Conservation (phyloP, 2,888 invertebrate genomes). For the Oxyteleia sp. region DNA sequence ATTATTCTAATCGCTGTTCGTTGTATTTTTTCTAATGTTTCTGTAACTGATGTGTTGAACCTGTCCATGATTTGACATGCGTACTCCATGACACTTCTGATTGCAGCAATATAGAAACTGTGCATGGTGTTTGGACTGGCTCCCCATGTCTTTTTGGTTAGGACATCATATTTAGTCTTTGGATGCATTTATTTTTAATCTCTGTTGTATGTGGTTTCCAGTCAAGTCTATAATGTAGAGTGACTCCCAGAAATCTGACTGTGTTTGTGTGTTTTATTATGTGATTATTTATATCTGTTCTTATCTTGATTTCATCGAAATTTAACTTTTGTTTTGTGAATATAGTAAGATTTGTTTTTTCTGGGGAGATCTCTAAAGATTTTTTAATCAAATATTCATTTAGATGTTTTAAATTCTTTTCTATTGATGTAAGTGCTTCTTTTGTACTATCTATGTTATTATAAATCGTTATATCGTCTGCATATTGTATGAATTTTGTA, state of each 20-base stretch:
- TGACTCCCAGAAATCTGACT: too few relatives aligned
- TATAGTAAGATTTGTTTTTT: too few relatives aligned
- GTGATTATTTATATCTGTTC: too few relatives aligned
- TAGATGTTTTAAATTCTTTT: neutral
- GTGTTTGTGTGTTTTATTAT: too few relatives aligned
- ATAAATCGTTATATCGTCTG: slow-evolving; percentile 7
- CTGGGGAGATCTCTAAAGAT: too few relatives aligned
- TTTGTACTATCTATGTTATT: too few relatives aligned
- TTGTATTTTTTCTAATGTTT: neutral
- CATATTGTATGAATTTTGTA: neutral
- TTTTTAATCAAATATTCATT: too few relatives aligned
- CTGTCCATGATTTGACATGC: slow-evolving; percentile 11
- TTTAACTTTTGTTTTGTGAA: too few relatives aligned
- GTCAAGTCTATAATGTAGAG: slow-evolving; percentile 25
- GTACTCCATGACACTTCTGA: slow-evolving; percentile 14
- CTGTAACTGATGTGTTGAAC: too few relatives aligned
- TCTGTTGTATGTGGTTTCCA: slow-evolving; percentile 27
- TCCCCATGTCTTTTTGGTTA: slow-evolving; percentile 8
- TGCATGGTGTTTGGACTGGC: slow-evolving; percentile 5
- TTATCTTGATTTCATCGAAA: too few relatives aligned
- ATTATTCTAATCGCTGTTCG: slow-evolving; percentile 1
- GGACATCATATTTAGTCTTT: slow-evolving; percentile 24
- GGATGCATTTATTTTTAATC: neutral
- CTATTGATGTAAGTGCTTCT: too few relatives aligned
- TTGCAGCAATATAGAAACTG: slow-evolving; percentile 3